Evolutionary conservation across 2,113 vertebrate genomes (phyloP).

Genomic region (Pterocles gutturalis): DNA sequence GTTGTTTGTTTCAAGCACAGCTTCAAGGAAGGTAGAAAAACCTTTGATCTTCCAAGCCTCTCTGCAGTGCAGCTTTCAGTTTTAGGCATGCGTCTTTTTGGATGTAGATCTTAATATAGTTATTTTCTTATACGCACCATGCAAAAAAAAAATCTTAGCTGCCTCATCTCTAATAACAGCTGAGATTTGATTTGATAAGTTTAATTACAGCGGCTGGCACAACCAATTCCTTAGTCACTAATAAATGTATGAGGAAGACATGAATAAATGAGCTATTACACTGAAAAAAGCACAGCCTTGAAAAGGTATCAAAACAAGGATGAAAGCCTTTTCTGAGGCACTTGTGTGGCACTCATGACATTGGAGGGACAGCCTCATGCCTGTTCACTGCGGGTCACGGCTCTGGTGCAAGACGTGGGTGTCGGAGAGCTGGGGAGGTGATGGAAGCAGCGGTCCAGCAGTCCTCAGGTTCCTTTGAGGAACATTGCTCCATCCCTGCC

Average conservation of each 20-base stretch:
- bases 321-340: background rate
- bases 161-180: background rate
- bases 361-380: fast-evolving
- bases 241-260: background rate
- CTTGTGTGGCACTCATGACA: background rate
- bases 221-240: background rate
- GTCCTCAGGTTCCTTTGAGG: background rate
- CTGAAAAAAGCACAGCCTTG: background rate
- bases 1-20: constrained; percentile 33
- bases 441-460: background rate
- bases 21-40: constrained; percentile 52
- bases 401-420: fast-evolving
- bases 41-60: constrained; percentile 30
- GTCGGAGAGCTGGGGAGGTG: background rate
- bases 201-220: background rate
- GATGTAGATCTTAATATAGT: background rate
- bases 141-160: background rate
- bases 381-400: background rate
- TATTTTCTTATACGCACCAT: background rate
- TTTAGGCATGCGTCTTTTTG: background rate
- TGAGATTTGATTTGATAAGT: background rate
- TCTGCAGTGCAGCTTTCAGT: background rate
- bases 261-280: background rate
- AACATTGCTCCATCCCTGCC: background rate
- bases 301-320: background rate